Percentiles rank a stretch among this genome's conserved stretches.
Evolutionary conservation across 1,140 invertebrate genomes (phyloP).

Genomic region (Pachyrhynchus sulphureomaculatus): DNA sequence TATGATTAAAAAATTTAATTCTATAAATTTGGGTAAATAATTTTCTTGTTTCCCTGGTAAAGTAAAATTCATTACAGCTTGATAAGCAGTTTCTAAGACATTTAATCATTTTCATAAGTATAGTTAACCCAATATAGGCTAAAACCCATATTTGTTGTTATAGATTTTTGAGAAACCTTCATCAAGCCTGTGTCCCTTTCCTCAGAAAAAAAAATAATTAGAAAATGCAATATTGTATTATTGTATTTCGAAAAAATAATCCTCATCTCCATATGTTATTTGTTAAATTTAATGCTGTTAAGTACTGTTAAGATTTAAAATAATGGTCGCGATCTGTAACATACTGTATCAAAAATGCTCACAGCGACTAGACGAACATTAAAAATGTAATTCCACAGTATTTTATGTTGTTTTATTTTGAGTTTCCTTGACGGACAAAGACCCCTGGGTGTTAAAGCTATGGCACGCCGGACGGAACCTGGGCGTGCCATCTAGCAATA

Average conservation of each 20-base stretch:
- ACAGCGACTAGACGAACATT: conserved; percentile 52
- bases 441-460: no score
- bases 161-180: conserved; percentile 31
- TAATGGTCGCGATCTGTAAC: conserved; percentile 50
- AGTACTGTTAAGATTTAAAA: conserved; percentile 52
- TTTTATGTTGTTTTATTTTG: neutral
- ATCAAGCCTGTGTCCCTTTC: conserved; percentile 23
- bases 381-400: conserved; percentile 50
- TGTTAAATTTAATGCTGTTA: conserved; percentile 54
- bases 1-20: no score
- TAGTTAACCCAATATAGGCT: no score
- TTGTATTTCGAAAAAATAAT: conserved; percentile 45
- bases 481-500: no score
- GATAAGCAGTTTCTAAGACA: no score
- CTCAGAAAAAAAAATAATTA: conserved; percentile 8
- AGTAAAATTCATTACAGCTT: no score
- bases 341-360: conserved; percentile 53
- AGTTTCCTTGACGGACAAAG: no score
- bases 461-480: no score
- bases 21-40: no score
- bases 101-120: no score
- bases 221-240: conserved; percentile 37
- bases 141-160: conserved; percentile 36
- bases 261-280: conserved; percentile 54
- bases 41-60: no score